Evolutionary conservation across 1,140 invertebrate species (phyloP), one percentile per base, ranked within the genome.

Genomic region (Zaprionus inermis): DNA sequence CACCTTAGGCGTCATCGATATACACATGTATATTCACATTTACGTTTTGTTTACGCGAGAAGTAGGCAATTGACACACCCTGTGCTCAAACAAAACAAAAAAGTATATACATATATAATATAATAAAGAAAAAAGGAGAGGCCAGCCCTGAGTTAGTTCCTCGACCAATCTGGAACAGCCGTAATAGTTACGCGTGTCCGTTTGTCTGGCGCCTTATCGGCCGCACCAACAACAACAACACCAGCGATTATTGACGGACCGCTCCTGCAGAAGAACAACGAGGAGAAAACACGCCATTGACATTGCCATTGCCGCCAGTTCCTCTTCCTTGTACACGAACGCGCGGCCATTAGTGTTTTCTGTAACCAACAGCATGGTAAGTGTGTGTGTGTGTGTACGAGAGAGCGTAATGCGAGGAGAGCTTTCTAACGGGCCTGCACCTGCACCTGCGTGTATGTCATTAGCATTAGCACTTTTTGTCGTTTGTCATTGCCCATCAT

Each of bases 321-420:
- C 55, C 32, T 52, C 46, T 52, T 68, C 32, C 64, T 67, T 68
- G 56, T n/a, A 52, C 28, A 16, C 14, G 14, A 38, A 54, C 38
- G 52, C 57, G 56, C 44, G 44, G 49, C 36, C 56, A 68, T 68
- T 56, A 60, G 52, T 32, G 52, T 63, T 74, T 57, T 51, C 38
- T 38, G 52, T 61, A 66, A 56, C 66, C 66, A 74, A 69, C 24
- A 74, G 72, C 58, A 70, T 74, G 72, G 72, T 74, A 69, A 74
- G 72, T 70, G 32, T 57, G 9, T 24, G 14, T 28, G 24, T 28
- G 24, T 28, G 24, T 28, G 24, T 28, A 5, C 12, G 14, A 16
- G 4, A 28, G 32, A 30, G 18, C 16, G 46, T 10, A 28, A 22
- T 34, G 41, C 11, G 32, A 51, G n/a, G 28, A 49, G 66, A 69